Evolutionary conservation across 2,113 vertebrate genomes (phyloP).

Genomic region (Sminthopsis crassicaudata): DNA sequence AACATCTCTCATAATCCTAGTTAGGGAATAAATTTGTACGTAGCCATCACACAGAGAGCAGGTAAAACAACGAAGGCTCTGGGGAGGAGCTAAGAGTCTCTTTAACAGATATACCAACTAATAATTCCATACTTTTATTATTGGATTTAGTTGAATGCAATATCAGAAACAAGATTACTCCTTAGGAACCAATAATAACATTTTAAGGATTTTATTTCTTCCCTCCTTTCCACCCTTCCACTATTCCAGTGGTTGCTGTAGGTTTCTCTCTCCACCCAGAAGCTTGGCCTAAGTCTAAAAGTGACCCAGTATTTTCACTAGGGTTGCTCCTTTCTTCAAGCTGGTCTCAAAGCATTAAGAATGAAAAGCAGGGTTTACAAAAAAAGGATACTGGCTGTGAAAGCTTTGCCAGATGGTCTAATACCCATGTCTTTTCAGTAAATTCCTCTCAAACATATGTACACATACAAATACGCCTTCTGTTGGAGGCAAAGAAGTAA

Average conservation of each 20-base stretch:
- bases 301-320: not conserved
- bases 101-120: not conserved
- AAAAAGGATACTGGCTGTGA: constrained; percentile 63
- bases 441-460: constrained; percentile 80
- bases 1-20: not conserved
- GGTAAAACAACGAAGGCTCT: not conserved
- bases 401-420: constrained; percentile 73
- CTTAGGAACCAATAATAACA: not conserved
- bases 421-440: constrained; percentile 81
- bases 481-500: constrained; percentile 64
- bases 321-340: not conserved
- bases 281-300: not conserved
- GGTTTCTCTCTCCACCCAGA: not conserved
- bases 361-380: constrained; percentile 56
- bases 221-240: not conserved
- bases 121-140: not conserved
- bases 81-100: not conserved
- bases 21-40: not conserved
- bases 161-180: not conserved
- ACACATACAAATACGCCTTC: constrained; percentile 79
- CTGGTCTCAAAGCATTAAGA: constrained; percentile 22
- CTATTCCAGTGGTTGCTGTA: not conserved
- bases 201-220: not conserved
- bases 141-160: not conserved
- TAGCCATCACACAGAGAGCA: not conserved